These are phyloP conservation scores for Monopterus albus DNA, from an alignment of 2,113 vertebrate species.

Conservation along the genomic window DNA sequence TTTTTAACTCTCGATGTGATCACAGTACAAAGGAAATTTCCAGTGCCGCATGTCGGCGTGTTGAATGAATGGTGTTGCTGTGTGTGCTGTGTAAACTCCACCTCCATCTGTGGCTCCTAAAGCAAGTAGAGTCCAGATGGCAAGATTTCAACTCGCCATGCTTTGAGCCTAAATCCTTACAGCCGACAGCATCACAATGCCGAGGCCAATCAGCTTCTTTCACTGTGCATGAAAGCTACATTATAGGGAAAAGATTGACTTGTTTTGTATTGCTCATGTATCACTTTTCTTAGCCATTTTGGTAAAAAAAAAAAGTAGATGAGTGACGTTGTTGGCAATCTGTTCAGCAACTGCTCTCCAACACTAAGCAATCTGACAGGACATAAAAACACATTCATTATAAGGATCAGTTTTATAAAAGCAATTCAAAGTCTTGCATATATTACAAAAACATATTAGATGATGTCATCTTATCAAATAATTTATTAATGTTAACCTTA, in stretches of 20 bases:
- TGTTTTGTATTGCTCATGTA: too few species aligned
- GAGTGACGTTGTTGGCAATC: constrained; percentile 35
- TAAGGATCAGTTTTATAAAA: constrained; percentile 28
- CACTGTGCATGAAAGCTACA: constrained; percentile 8
- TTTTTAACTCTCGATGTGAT: constrained; percentile 52
- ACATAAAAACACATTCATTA: constrained; percentile 13
- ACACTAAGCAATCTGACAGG: neutral
- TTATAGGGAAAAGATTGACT: constrained; percentile 10
- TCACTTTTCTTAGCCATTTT: constrained; percentile 15
- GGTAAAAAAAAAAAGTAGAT: constrained; percentile 22
- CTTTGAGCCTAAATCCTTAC: constrained; percentile 27
- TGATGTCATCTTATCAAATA: constrained; percentile 13
- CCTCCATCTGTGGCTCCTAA: constrained; percentile 52
- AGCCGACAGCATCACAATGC: neutral
- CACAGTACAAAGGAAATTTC: constrained; percentile 74
- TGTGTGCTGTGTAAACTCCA: constrained; percentile 72
- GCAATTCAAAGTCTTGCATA: constrained; percentile 4
- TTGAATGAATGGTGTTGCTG: constrained; percentile 64
- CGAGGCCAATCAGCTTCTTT: neutral
- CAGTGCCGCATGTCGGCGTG: constrained; percentile 56
- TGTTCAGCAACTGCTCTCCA: constrained; percentile 23
- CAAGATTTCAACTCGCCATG: constrained; percentile 59
- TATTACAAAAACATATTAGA: constrained; percentile 15
- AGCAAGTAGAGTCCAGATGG: constrained; percentile 75
- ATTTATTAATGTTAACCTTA: constrained; percentile 16